A percentile compares a stretch with the other conserved stretches of the same genome.
phyloP scores from a whole-genome alignment of 2,888 invertebrate species.

The Lithophane semibrunnea region DNA sequence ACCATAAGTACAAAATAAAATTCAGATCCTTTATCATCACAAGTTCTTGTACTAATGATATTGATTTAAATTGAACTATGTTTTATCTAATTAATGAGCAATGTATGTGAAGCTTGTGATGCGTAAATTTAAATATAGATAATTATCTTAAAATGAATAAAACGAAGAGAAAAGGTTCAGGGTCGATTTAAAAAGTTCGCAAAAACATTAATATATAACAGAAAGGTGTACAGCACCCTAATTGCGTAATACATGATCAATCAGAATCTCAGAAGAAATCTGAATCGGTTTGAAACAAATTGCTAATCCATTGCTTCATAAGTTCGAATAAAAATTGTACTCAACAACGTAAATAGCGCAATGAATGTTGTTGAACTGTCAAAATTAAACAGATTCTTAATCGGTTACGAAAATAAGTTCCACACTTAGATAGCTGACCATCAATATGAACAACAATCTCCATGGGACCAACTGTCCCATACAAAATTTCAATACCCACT shows the following conservation, averaged over 20 bases:
- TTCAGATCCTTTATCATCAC: constrained; percentile 24
- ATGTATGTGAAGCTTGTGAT: background rate
- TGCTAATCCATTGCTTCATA: no score
- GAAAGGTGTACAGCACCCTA: no score
- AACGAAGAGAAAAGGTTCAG: background rate
- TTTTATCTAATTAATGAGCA: background rate
- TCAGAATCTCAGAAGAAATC: no score
- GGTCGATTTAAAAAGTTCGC: background rate
- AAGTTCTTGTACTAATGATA: constrained; percentile 18
- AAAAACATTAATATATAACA: background rate
- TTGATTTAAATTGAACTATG: background rate
- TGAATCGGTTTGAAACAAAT: no score
- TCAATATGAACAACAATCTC: background rate
- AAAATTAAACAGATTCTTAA: no score
- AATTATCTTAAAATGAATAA: constrained; percentile 6
- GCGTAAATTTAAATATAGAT: background rate
- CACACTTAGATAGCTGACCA: no score
- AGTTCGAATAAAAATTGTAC: no score
- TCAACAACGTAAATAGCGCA: no score
- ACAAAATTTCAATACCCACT: background rate
- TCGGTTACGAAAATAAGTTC: no score
- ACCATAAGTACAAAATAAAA: constrained; percentile 21
- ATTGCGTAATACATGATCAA: no score
- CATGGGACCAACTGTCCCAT: background rate
- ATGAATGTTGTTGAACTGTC: no score